Evolutionary conservation across 2,113 vertebrate species (phyloP).

Genomic region (Lynx canadensis): DNA sequence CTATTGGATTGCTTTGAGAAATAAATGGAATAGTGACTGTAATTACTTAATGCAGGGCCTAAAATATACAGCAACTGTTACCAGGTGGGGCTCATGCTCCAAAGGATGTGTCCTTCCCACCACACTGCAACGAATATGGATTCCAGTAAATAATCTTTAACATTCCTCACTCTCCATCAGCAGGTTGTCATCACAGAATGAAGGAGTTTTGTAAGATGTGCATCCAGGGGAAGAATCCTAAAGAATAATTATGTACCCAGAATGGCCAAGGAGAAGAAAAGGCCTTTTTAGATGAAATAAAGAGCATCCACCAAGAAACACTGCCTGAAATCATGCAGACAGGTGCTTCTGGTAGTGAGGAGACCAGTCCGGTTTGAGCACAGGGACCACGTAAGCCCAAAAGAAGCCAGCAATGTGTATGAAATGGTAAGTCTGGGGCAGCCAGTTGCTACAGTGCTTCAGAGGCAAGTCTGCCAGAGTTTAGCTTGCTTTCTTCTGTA

Average conservation of each 20-base stretch:
- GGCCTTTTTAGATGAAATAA: neutral
- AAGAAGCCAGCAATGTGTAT: neutral
- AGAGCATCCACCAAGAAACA: neutral
- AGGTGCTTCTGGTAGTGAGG: neutral
- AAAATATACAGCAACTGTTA: neutral
- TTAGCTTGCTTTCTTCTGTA: conserved; percentile 54
- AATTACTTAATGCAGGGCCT: neutral
- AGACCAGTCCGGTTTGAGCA: neutral
- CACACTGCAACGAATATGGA: neutral
- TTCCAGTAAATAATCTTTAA: neutral
- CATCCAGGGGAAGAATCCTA: neutral
- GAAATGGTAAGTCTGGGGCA: neutral
- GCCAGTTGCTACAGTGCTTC: neutral
- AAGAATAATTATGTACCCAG: neutral
- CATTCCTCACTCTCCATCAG: neutral
- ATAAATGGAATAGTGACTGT: neutral
- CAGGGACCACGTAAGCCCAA: neutral
- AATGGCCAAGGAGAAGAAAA: neutral
- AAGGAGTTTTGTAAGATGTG: neutral
- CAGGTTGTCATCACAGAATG: neutral
- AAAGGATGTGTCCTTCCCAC: neutral
- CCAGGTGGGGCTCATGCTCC: neutral
- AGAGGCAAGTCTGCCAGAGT: neutral
- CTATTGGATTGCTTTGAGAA: neutral
- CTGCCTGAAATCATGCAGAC: neutral